Evolutionary conservation across 1,140 invertebrate species (phyloP), one percentile per base, ranked within the genome.

Genomic region (Drosophila mojavensis): DNA sequence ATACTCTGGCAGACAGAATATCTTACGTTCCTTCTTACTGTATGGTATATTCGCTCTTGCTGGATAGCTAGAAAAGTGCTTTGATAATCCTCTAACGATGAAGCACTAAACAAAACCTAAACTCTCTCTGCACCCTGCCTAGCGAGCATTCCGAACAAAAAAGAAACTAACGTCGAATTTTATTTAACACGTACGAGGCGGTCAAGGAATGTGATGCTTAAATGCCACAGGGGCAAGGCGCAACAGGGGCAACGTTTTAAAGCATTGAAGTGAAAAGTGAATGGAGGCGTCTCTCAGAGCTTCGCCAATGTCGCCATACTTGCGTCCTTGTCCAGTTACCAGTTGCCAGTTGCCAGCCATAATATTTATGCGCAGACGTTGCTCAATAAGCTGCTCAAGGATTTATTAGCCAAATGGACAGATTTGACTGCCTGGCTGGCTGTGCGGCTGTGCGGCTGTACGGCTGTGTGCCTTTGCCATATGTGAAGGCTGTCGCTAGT

Each of bases 401-500:
- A 91, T 91, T 91, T 91, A 91, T 91, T 91, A 90, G 90, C 78
- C 78, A 85, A 91, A 91, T 91, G 85, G 80, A 81, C 69, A 88
- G 85, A 85, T 91, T 91, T 91, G 90, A 90, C 90, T 83, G 85
- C 75, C 78, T 79, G 73, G 58, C 60, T 78, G 47, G 30, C 50
- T 68, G 50, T 61, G 41, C 20, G 20, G 20, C 20, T 24, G 20
- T 28, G 39, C n/a, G 39, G n/a, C 41, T 74, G 45, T 65, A 41
- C 24, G 50, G 50, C 43, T 69, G 69, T 62, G 28, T 65, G 72
- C 64, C 43, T 63, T 43, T 58, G 76, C 75, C 82, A 85, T 86
- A 85, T 85, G 82, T 86, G 75, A 69, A 73, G 65, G 66, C 43
- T 72, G 67, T 39, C 36, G 54, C 55, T 65, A 20, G 39, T 30